These are phyloP conservation scores for Oophaga pumilio DNA, from an alignment of 2,113 vertebrate genomes.

Conservation along the genomic window DNA sequence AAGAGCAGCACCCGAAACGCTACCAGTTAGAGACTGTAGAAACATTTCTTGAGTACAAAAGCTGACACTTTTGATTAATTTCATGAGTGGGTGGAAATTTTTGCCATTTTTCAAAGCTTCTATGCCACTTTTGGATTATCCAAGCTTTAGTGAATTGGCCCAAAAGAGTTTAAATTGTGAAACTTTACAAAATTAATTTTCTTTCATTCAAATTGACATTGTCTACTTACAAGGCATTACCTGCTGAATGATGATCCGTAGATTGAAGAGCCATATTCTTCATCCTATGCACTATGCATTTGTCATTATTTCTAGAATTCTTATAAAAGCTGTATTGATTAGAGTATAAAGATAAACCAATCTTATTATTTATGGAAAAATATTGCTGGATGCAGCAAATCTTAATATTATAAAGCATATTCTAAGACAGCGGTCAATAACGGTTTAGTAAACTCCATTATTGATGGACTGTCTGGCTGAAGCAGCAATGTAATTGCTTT, in stretches of 20 bases:
- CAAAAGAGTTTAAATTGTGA: no score
- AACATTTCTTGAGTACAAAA: no score
- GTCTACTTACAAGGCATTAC: not conserved
- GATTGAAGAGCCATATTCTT: not conserved
- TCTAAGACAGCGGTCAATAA: slow-evolving; percentile 33
- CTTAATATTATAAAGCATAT: slow-evolving; percentile 26
- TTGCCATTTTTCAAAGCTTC: no score
- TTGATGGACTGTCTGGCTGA: slow-evolving; percentile 25
- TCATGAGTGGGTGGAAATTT: no score
- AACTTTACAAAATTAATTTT: no score
- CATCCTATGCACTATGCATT: not conserved
- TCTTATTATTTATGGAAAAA: slow-evolving; percentile 29
- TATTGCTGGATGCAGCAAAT: slow-evolving; percentile 24
- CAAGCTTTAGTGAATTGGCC: no score
- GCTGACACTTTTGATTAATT: no score
- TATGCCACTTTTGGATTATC: no score
- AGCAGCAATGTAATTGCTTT: slow-evolving; percentile 40
- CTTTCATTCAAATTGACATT: no score
- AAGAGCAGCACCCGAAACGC: no score
- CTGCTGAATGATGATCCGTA: not conserved
- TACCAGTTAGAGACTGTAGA: no score
- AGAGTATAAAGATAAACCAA: slow-evolving; percentile 9
- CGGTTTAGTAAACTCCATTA: slow-evolving; percentile 46
- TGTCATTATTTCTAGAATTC: not conserved
- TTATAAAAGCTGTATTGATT: slow-evolving; percentile 21